Base-by-base conservation (phyloP, 2,797 vertebrate genomes). In the Sebastes taczanowskii region DNA sequence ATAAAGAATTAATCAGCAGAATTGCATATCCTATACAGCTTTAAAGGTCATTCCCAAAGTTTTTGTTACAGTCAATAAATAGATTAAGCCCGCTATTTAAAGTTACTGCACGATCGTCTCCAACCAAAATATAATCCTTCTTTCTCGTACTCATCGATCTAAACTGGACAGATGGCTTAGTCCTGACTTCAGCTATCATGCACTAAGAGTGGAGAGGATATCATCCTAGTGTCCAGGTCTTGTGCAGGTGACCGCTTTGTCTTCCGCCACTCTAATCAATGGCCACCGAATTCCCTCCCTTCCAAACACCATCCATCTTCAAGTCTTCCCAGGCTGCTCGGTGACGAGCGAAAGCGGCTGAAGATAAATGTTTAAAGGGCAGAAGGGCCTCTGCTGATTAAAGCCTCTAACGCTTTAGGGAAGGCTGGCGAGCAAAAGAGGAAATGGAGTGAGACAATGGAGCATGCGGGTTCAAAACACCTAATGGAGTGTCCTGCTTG, bases 391-490 rank as follows among this genome's bases (percentile, higher is more conserved):
- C 78, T 69, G 18, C 80, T 93, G 91, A 94, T 95, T 92, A 94
- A 91, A 91, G 89, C 76, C 86, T 71, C 59, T 77, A 80, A 89
- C 29, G 83, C 91, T 94, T 90, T 78, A 82, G 91, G 90, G 85
- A 88, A 91, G 82, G 78, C 77, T 83, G 85, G 87, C 70, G 71
- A 89, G 84, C 81, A 80, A 86, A 92, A 82, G 88, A 86, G 92
- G 88, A 92, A 95, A 95, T 92, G 85, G 93, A 92, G 90, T 92
- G 92, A 93, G 93, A 94, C 90, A 91, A 81, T 85, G 78, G 83
- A 92, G 90, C 83, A 81, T 9, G 79, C 20, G 18, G 86, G 91
- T 92, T 94, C 92, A 92, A 93, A 94, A 94, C 93, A 92, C 88
- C 92, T 92, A 95, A 94, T 92, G 91, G 88, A 94, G 89, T 89